A percentile compares a stretch with the other conserved stretches of the same genome.
Evolutionary conservation across 2,888 invertebrate species (phyloP).

Genomic region (Alloplasta piceator): DNA sequence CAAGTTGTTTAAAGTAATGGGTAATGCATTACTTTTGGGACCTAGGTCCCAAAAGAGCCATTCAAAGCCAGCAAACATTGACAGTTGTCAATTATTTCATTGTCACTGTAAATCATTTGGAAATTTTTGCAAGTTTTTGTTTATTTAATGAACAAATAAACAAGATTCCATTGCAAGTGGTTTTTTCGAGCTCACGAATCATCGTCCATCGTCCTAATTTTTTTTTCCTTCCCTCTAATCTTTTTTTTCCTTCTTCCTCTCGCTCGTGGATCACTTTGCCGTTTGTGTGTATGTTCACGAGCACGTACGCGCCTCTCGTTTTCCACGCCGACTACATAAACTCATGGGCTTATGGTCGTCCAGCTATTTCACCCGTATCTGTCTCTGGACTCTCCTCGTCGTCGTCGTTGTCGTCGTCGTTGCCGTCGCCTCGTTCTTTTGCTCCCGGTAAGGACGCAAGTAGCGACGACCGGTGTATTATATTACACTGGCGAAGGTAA

Average conservation of each 20-base stretch:
- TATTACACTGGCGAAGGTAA: constrained; percentile 61
- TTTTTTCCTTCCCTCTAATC: neutral
- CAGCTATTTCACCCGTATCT: constrained; percentile 40
- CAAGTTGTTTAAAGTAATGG: no score
- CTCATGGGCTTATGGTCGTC: constrained; percentile 28
- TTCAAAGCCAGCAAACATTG: no score
- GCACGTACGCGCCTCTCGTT: constrained; percentile 55
- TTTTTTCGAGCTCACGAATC: neutral
- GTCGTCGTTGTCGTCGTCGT: constrained; percentile 30
- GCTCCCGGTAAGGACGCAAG: constrained; percentile 60
- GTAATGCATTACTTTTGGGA: no score
- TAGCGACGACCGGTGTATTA: constrained; percentile 61
- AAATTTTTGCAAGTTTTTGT: no score
- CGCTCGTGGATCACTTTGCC: neutral
- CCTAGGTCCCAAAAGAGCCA: no score
- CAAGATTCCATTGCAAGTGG: neutral
- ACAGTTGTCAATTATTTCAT: no score
- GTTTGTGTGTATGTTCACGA: constrained; percentile 8
- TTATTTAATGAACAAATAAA: neutral
- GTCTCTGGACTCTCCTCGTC: constrained; percentile 42
- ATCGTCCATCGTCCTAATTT: constrained; percentile 18
- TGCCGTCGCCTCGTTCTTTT: constrained; percentile 51
- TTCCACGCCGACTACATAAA: constrained; percentile 29
- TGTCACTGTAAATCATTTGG: no score
- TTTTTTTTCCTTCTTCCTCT: constrained; percentile 10